Evolutionary conservation across 2,888 invertebrate genomes (phyloP).

Genomic region (Hesperia comma): DNA sequence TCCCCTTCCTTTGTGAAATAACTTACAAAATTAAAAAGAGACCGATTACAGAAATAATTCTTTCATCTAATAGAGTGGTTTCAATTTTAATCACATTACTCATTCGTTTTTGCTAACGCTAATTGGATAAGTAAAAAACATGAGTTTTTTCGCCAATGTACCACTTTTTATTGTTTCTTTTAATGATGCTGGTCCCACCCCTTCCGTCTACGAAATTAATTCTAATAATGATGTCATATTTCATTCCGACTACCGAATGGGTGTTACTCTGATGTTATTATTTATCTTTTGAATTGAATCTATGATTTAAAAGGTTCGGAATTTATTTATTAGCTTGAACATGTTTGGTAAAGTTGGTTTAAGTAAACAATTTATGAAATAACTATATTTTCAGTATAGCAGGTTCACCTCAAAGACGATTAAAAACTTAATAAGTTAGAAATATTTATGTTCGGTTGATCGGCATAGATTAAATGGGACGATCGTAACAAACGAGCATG

Average conservation of each 20-base stretch:
- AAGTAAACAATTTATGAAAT: no score
- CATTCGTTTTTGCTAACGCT: constrained; percentile 37
- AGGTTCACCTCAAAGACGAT: no score
- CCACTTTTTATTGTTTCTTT: constrained; percentile 40
- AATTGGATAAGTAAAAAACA: constrained; percentile 39
- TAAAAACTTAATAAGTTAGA: no score
- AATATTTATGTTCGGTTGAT: no score
- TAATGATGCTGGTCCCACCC: constrained; percentile 45
- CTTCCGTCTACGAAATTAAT: constrained; percentile 42
- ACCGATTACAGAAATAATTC: constrained; percentile 53
- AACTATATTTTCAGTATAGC: no score
- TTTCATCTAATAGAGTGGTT: constrained; percentile 59
- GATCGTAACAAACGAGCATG: no score
- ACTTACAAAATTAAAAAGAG: constrained; percentile 26
- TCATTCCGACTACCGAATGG: constrained; percentile 64
- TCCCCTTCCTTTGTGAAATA: constrained; percentile 30
- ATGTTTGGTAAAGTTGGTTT: no score
- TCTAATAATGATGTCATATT: constrained; percentile 46
- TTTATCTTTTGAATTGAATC: constrained; percentile 57
- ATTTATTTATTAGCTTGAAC: no score
- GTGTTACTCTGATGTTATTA: constrained; percentile 65
- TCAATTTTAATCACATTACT: constrained; percentile 52
- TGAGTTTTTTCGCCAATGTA: constrained; percentile 45
- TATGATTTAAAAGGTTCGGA: not conserved
- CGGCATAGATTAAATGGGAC: no score